Percentiles rank a stretch among this genome's conserved stretches.
These are phyloP conservation scores for Tinea trinotella DNA, from an alignment of 2,888 invertebrate genomes.

Conservation along the genomic window DNA sequence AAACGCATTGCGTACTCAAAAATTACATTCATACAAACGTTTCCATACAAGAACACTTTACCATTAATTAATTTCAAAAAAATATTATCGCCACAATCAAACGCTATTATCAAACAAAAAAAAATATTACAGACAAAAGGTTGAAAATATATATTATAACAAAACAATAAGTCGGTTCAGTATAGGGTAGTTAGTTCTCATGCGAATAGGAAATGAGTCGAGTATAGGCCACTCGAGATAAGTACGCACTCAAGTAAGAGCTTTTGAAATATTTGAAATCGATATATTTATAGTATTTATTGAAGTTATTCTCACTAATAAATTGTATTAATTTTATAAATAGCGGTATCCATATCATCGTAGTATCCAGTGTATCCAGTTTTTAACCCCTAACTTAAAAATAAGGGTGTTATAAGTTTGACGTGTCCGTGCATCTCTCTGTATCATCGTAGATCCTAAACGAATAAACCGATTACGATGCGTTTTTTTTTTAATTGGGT, in stretches of 20 bases:
- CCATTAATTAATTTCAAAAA: neutral
- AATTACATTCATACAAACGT: no score
- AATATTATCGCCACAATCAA: slow-evolving; percentile 10
- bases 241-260: slow-evolving; percentile 24
- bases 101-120: neutral
- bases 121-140: neutral
- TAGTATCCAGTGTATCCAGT: no score
- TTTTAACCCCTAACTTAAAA: no score
- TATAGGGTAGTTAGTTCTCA: slow-evolving; percentile 16
- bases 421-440: no score
- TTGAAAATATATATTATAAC: neutral
- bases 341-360: no score
- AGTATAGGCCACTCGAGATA: slow-evolving; percentile 24
- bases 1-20: neutral
- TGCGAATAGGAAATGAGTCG: slow-evolving; percentile 24
- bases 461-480: no score
- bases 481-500: no score
- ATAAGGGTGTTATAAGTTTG: no score
- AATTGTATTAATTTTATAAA: no score
- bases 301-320: neutral
- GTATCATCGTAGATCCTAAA: no score
- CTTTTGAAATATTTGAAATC: slow-evolving; percentile 15
- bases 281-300: slow-evolving; percentile 5
- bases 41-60: neutral
- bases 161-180: slow-evolving; percentile 1